These are phyloP conservation scores for Napeogenes sylphis DNA, from an alignment of 2,888 invertebrate species.

Conservation along the genomic window DNA sequence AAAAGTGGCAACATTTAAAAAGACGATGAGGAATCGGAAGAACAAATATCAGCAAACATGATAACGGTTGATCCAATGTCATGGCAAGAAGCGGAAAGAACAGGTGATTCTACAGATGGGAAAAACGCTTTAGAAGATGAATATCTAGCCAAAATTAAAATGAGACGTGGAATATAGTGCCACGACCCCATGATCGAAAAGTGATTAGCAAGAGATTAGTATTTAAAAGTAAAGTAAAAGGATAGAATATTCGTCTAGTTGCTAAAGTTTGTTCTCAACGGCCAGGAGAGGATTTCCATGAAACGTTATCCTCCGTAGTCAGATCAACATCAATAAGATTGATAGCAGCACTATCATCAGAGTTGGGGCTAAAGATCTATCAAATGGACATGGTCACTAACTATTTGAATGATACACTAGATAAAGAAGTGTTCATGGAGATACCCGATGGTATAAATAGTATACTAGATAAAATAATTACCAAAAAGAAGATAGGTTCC, in stretches of 20 bases:
- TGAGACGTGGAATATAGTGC: conserved; percentile 14
- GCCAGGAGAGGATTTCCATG: conserved; percentile 26
- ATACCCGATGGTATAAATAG: conserved; percentile 19
- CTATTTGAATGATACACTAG: conserved; percentile 26
- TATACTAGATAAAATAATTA: conserved; percentile 10
- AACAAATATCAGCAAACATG: too few relatives aligned
- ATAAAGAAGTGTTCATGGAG: conserved; percentile 29
- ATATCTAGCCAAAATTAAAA: conserved; percentile 15
- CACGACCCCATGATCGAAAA: conserved; percentile 14
- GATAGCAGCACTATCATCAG: conserved; percentile 22
- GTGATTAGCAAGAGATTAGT: conserved; percentile 17
- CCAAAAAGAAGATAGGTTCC: conserved; percentile 9
- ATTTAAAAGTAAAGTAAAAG: conserved; percentile 14
- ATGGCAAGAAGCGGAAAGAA: too few relatives aligned
- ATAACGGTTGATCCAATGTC: too few relatives aligned
- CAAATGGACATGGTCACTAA: conserved; percentile 30
- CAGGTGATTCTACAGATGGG: too few relatives aligned
- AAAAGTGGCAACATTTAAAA: too few relatives aligned
- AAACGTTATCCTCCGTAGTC: conserved; percentile 20
- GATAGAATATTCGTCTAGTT: conserved; percentile 20
- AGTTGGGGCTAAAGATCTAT: conserved; percentile 21
- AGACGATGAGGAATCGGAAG: too few relatives aligned
- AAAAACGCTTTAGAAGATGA: conserved; percentile 17
- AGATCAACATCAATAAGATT: conserved; percentile 26
- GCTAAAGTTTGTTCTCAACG: conserved; percentile 22